These are phyloP conservation scores for Ptilodon capucinus DNA, from an alignment of 2,888 invertebrate genomes.

Conservation along the genomic window DNA sequence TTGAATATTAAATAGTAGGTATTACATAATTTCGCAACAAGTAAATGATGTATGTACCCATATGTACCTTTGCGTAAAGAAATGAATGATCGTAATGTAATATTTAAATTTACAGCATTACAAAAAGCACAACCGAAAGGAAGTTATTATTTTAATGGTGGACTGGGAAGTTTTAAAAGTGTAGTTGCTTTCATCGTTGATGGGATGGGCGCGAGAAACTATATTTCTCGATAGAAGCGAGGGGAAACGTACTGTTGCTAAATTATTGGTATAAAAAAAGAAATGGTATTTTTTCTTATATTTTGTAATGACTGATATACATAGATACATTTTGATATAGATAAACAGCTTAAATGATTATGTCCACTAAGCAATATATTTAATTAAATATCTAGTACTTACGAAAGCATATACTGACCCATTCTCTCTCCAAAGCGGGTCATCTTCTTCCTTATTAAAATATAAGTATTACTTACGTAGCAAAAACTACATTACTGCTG, in stretches of 20 bases:
- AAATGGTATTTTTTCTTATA: constrained; percentile 15
- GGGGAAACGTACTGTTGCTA: constrained; percentile 29
- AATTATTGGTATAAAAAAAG: constrained; percentile 17
- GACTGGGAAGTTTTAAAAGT: constrained; percentile 63
- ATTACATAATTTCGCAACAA: not conserved
- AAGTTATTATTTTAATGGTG: constrained; percentile 79
- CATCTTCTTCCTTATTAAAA: too few relatives aligned
- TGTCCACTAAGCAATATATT: too few relatives aligned
- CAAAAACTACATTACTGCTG: too few relatives aligned
- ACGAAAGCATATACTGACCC: too few relatives aligned
- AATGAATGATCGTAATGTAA: constrained; percentile 16
- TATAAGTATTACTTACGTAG: too few relatives aligned
- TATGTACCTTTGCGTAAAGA: not conserved
- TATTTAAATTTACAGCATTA: constrained; percentile 45
- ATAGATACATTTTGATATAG: too few relatives aligned
- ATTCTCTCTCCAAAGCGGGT: too few relatives aligned
- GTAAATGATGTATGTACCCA: not conserved
- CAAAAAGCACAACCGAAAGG: constrained; percentile 60
- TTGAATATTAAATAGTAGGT: too few relatives aligned
- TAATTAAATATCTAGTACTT: too few relatives aligned
- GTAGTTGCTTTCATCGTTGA: constrained; percentile 67
- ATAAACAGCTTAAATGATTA: too few relatives aligned
- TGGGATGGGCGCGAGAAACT: constrained; percentile 60
- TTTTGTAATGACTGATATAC: too few relatives aligned
- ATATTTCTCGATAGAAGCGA: constrained; percentile 49